Base-by-base conservation (phyloP, 1,140 invertebrate genomes). In the Cydia pomonella region DNA sequence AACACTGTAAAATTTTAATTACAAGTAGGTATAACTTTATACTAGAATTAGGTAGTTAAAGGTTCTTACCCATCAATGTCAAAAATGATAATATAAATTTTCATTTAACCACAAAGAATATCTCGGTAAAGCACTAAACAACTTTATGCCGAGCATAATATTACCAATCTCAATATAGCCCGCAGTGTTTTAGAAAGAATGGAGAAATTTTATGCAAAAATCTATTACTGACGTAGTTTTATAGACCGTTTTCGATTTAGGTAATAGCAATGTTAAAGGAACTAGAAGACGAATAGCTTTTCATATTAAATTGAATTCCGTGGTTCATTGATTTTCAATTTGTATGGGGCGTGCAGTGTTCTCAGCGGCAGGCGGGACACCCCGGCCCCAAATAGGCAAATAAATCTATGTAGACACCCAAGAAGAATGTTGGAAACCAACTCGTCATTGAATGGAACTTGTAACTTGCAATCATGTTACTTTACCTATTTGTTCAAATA, bases 251-350 rank as follows among this genome's bases (percentile, higher is more conserved):
- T 69, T 69, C 64, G 64, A 69, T 69, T 69, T 69, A 69, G 64
- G 64, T 69, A 69, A 69, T 69, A 69, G 64, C 64, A 63, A 47
- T 74, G 62, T 64, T 64, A 44, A n/a, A 38, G 73, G 21, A 25
- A 47, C 66, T 47, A 41, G 44, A 77, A 77, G 76, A 80, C 80
- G 80, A 88, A 93, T 93, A 90, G 87, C 86, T 92, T 91, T 93
- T 91, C 89, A 93, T 94, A 92, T 92, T 92, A 93, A 94, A 94
- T 93, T 93, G 93, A 93, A 93, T 93, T 92, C 91, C 86, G 89
- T 86, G 92, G 90, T 93, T 92, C 92, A 93, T 94, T 93, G 93
- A 89, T 92, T 93, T 91, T 93, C 92, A 93, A 94, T 94, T 93
- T 90, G 86, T 86, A 85, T 81, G 79, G 80, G 80, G 77, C 83